Conservation (phyloP, 1,140 invertebrate genomes). For the Dendrolimus punctatus region DNA sequence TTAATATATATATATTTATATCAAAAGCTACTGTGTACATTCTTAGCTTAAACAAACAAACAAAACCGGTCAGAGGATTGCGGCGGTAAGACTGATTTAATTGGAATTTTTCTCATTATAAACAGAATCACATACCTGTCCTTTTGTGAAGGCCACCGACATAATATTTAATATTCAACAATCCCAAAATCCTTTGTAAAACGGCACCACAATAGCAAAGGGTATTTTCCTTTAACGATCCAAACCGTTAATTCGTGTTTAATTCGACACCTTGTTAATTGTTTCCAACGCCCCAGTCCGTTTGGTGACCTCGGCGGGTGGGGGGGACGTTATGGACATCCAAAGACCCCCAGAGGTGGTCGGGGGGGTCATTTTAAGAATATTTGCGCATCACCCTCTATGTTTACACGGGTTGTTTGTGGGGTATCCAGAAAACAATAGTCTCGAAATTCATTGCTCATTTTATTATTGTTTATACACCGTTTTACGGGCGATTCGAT, state of each 20-base stretch:
- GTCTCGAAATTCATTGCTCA: constrained; percentile 70
- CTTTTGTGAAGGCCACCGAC: constrained; percentile 56
- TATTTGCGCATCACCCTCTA: constrained; percentile 60
- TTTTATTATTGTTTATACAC: constrained; percentile 72
- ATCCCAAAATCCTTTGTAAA: constrained; percentile 66
- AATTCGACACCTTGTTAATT: constrained; percentile 72
- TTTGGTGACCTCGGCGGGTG: constrained; percentile 55
- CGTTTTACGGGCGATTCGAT: constrained; percentile 68
- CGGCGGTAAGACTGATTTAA: constrained; percentile 8
- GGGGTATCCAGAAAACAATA: constrained; percentile 67
- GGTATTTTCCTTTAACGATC: constrained; percentile 65
- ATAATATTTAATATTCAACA: constrained; percentile 66
- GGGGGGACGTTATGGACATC: constrained; percentile 34
- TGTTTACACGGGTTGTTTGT: constrained; percentile 69
- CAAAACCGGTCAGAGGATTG: too few species aligned
- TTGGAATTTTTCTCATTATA: constrained; percentile 24
- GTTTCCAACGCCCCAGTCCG: constrained; percentile 63
- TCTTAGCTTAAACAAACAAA: too few species aligned
- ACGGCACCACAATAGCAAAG: constrained; percentile 61
- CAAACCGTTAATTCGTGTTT: constrained; percentile 66
- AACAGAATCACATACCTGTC: constrained; percentile 30
- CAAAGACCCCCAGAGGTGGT: constrained; percentile 27
- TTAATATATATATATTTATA: too few species aligned
- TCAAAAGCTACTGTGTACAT: too few species aligned
- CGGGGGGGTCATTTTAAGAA: constrained; percentile 67